Conservation (phyloP, 2,888 invertebrate species). For the Tigriopus californicus region DNA sequence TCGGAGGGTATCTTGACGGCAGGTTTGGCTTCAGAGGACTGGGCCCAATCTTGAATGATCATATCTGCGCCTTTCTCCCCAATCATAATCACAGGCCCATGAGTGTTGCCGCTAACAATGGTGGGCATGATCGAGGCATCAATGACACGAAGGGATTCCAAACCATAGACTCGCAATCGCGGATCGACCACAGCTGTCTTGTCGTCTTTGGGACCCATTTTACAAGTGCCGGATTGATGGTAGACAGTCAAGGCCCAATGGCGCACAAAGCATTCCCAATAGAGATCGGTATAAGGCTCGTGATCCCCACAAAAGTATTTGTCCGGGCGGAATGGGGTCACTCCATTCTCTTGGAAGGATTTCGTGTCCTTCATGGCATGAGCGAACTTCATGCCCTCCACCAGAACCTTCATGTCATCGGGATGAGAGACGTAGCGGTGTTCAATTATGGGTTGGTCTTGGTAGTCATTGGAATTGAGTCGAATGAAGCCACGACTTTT, state of each 20-base stretch:
- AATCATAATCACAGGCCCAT: slow-evolving; percentile 48
- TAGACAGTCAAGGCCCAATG: slow-evolving; percentile 77
- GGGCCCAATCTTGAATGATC: slow-evolving; percentile 38
- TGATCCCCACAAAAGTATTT: not conserved
- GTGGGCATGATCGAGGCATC: slow-evolving; percentile 27
- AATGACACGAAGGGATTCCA: slow-evolving; percentile 24
- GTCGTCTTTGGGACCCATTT: slow-evolving; percentile 53
- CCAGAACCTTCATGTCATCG: slow-evolving; percentile 52
- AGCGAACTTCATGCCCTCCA: slow-evolving; percentile 38
- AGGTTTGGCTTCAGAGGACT: not conserved
- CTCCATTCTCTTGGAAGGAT: no score
- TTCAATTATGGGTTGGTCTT: slow-evolving; percentile 67
- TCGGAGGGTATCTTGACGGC: no score
- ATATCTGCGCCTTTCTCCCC: slow-evolving; percentile 73
- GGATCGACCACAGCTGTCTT: not conserved
- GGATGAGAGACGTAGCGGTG: slow-evolving; percentile 78
- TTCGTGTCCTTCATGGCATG: not conserved
- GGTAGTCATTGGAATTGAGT: slow-evolving; percentile 59
- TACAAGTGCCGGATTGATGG: slow-evolving; percentile 61
- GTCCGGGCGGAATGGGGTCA: no score
- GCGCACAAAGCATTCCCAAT: slow-evolving; percentile 63
- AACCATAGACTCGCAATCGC: slow-evolving; percentile 21
- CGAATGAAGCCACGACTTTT: slow-evolving; percentile 51
- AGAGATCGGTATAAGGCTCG: slow-evolving; percentile 49
- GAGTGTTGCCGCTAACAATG: slow-evolving; percentile 25